These are phyloP conservation scores for Anodontia alba DNA, from an alignment of 2,888 invertebrate species.

Conservation along the genomic window DNA sequence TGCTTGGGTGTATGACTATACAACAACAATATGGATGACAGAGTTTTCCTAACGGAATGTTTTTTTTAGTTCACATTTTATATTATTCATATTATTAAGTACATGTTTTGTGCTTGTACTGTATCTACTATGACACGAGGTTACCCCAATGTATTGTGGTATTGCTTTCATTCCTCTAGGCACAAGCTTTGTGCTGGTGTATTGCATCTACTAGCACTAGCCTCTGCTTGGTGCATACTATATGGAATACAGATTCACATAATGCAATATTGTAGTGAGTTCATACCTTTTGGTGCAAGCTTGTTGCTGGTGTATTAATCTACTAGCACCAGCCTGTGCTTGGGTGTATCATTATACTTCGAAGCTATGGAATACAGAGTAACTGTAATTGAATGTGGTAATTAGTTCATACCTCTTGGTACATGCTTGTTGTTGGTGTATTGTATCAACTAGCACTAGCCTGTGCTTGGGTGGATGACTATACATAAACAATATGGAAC, in stretches of 20 bases:
- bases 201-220: background rate
- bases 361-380: background rate
- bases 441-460: background rate
- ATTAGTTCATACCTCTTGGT: background rate
- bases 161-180: background rate
- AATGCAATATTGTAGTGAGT: no score
- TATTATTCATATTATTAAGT: no score
- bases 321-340: no score
- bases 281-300: no score
- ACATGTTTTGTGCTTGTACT: conserved; percentile 7
- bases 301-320: no score
- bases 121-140: background rate
- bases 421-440: background rate
- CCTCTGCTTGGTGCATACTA: background rate
- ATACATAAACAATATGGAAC: no score
- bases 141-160: no score
- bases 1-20: no score
- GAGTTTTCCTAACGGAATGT: no score
- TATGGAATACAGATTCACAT: no score
- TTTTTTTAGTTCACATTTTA: background rate
- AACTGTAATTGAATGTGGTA: no score
- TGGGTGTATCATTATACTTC: background rate
- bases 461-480: background rate
- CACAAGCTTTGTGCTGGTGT: background rate
- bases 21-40: no score